Conservation (phyloP, 2,888 invertebrate genomes). For the Plutella xylostella region DNA sequence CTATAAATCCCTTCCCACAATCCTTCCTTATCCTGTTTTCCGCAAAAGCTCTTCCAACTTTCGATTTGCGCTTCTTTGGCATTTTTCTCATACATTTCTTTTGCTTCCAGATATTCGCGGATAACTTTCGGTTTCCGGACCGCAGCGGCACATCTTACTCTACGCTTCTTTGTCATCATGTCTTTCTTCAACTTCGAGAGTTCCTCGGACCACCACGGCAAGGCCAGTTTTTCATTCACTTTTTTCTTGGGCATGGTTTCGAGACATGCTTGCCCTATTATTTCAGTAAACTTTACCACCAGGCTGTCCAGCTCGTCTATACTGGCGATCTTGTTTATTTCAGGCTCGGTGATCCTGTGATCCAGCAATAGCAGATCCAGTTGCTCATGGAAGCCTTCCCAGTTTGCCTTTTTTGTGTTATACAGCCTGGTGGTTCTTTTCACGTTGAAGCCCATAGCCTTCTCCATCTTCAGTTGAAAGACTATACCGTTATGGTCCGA, state of each 20-base stretch:
- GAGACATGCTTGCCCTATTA: background rate
- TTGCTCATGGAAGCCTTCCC: background rate
- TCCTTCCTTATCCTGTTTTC: constrained; percentile 1
- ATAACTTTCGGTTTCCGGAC: background rate
- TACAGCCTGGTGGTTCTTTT: constrained; percentile 13
- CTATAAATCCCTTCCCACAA: constrained; percentile 6
- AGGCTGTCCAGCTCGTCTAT: background rate
- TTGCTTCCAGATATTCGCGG: constrained; percentile 4
- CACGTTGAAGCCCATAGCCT: background rate
- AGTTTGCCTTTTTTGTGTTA: constrained; percentile 18
- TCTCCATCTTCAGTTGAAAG: background rate
- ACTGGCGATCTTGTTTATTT: background rate
- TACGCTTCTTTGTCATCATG: background rate
- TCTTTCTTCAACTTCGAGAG: constrained; percentile 1
- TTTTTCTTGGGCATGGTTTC: background rate
- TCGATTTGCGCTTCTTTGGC: background rate
- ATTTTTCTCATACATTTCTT: background rate
- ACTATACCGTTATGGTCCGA: constrained; percentile 14
- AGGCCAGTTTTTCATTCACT: background rate
- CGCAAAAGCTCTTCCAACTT: constrained; percentile 6
- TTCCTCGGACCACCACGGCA: constrained; percentile 8
- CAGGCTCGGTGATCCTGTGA: background rate
- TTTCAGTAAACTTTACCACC: background rate
- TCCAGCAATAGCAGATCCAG: background rate
- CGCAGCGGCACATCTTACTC: constrained; percentile 5